Percentiles rank a stretch among this genome's conserved stretches.
These are phyloP conservation scores for Dinothrombium tinctorium DNA, from an alignment of 1,140 invertebrate species.

Conservation along the genomic window DNA sequence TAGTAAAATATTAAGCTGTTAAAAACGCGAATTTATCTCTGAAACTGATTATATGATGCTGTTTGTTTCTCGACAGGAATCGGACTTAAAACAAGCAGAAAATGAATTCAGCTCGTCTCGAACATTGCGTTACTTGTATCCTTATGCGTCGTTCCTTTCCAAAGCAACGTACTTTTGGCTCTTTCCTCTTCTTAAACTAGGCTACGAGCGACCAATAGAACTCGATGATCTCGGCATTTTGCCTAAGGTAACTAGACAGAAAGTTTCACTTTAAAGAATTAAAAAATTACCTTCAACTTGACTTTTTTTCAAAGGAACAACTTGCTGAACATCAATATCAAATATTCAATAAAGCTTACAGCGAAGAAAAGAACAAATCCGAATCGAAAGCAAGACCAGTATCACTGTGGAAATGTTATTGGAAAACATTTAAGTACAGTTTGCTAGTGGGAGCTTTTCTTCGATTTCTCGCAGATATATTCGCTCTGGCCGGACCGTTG, in stretches of 20 bases:
- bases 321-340: neutral
- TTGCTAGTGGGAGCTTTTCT: constrained; percentile 39
- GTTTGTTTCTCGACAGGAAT: no score
- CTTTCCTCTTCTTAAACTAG: constrained; percentile 34
- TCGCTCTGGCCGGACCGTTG: constrained; percentile 46
- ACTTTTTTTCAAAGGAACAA: neutral
- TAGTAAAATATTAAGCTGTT: no score
- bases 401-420: constrained; percentile 37
- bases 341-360: neutral
- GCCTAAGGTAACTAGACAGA: neutral
- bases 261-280: neutral
- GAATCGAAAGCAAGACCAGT: constrained; percentile 8
- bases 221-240: constrained; percentile 30
- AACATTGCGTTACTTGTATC: neutral
- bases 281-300: no score
- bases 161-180: constrained; percentile 54
- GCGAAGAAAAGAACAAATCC: neutral
- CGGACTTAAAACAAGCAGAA: no score
- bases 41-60: no score
- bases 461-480: constrained; percentile 48
- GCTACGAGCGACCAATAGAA: constrained; percentile 37
- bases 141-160: constrained; percentile 28
- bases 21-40: no score
- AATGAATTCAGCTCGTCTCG: no score
- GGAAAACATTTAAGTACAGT: constrained; percentile 39